phyloP scores from a whole-genome alignment of 2,888 invertebrate species.

The Calephelis perditalis region DNA sequence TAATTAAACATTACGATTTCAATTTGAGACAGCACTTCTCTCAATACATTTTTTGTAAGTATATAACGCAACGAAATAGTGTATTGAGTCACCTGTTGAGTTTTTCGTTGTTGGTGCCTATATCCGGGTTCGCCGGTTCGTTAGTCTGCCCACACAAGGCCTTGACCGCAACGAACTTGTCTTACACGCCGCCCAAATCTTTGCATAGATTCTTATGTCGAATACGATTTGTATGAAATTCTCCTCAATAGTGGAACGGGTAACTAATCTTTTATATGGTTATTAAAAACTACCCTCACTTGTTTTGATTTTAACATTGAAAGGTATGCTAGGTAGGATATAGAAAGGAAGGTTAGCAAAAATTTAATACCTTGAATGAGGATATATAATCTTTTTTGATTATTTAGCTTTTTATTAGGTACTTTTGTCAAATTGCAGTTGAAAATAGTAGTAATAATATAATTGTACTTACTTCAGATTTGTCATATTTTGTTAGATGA shows the following conservation, averaged over 20 bases:
- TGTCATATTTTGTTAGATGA: background rate
- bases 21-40: background rate
- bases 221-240: constrained; percentile 26
- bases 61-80: background rate
- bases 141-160: constrained; percentile 59
- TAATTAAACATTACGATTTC: background rate
- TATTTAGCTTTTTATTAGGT: too few species aligned
- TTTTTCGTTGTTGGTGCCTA: constrained; percentile 20
- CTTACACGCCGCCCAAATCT: constrained; percentile 35
- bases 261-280: too few species aligned
- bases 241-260: constrained; percentile 15
- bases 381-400: too few species aligned
- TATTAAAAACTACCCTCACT: too few species aligned
- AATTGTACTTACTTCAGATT: background rate
- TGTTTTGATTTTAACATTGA: too few species aligned
- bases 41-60: background rate
- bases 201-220: constrained; percentile 32
- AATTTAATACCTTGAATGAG: too few species aligned
- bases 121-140: constrained; percentile 67
- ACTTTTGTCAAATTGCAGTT: too few species aligned
- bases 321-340: too few species aligned
- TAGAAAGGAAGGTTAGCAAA: too few species aligned
- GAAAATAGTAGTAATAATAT: too few species aligned
- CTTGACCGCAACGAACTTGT: constrained; percentile 67
- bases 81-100: constrained; percentile 18